Percentiles rank a stretch among this genome's conserved stretches.
These are phyloP conservation scores for Rhinichthys osculus DNA, from an alignment of 2,797 vertebrate genomes.

Conservation along the genomic window DNA sequence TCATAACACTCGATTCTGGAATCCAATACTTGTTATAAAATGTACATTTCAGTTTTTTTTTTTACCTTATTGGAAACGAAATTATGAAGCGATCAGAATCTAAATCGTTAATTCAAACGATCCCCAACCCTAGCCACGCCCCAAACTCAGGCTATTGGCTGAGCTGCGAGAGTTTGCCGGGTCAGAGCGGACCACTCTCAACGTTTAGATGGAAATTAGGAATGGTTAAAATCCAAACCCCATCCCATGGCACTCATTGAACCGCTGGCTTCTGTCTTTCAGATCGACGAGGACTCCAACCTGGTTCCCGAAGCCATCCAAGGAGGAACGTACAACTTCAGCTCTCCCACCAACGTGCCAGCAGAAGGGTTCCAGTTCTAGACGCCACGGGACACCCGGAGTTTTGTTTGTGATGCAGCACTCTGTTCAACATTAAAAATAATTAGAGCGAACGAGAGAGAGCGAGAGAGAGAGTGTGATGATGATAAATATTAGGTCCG, in stretches of 20 bases:
- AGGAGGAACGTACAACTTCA: slow-evolving; percentile 98
- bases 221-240: fast-evolving
- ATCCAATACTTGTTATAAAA: no score
- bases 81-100: no score
- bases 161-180: no score
- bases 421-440: slow-evolving; percentile 86
- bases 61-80: no score
- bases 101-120: no score
- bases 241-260: not conserved
- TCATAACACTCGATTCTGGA: not conserved
- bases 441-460: slow-evolving; percentile 79
- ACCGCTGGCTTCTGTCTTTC: not conserved
- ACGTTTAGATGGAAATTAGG: no score
- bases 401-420: slow-evolving; percentile 99
- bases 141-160: no score
- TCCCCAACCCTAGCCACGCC: no score
- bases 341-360: slow-evolving; percentile 98
- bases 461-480: slow-evolving; percentile 79
- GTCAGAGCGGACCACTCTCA: no score
- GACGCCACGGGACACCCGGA: slow-evolving; percentile 85
- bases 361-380: slow-evolving; percentile 99
- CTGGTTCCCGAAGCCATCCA: slow-evolving; percentile 97
- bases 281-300: slow-evolving; percentile 98
- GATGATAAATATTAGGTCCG: slow-evolving; percentile 94
- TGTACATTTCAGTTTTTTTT: no score